Base-by-base conservation (phyloP, 2,797 vertebrate genomes). In the Takifugu rubripes region DNA sequence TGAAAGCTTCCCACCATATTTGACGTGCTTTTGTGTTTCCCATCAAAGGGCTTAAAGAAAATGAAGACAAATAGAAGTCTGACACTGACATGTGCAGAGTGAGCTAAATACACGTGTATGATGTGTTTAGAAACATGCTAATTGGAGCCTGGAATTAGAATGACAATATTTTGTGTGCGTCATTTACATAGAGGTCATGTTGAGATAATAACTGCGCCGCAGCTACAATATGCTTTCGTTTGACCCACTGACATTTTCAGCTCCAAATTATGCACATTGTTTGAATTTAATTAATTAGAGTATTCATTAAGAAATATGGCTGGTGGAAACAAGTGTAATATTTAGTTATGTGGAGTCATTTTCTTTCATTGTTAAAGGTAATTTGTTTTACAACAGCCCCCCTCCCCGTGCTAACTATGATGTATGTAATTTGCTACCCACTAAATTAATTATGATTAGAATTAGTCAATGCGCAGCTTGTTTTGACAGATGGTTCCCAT, bases 391-490 rank as follows among this genome's bases (percentile, higher is more conserved):
- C 93, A 95, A 94, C 91, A 91, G 86, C 93, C 89, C 88, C 44
- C 73, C 46, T 81, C 76, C 90, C 79, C 57, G 81, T 86, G 78
- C 88, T 90, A 90, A 86, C 88, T 89, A 92, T 94, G 92, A 95
- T 95, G 88, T 92, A 94, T 95, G 89, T 88, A 92, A 91, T 93
- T 94, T 96, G 94, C 96, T 96, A 94, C 91, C 90, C 89, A 87
- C 94, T 94, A 93, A 93, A 97, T 96, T 96, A 95, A 95, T 95
- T 95, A 92, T 90, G 93, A 93, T 94, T 95, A 94, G 89, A 91
- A 82, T 91, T 87, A 85, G 84, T 79, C 90, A 92, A 92, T 92
- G 90, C 93, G 87, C 87, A 84, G 89, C 85, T 86, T 90, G 81
- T 90, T 90, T 92, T 91, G 93, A 92, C 94, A 98, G 95, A 96